phyloP scores from a whole-genome alignment of 2,797 vertebrate genomes.

The Peromyscus melanophrys region DNA sequence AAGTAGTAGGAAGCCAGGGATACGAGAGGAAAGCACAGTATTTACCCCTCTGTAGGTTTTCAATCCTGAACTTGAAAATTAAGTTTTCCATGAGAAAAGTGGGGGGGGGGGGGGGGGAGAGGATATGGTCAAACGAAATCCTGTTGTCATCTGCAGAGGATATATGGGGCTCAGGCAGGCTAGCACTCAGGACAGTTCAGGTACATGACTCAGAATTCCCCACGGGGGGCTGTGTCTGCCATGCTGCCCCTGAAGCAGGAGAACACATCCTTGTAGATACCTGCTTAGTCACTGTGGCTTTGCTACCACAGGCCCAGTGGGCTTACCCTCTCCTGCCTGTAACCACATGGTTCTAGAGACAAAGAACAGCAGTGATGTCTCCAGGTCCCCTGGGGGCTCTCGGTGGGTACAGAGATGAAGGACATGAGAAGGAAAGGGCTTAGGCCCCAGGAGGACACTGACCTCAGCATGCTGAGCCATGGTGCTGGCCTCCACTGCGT shows the following conservation, averaged over 20 bases:
- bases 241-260: not conserved
- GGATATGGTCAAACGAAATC: not conserved
- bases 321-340: not conserved
- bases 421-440: rapidly evolving
- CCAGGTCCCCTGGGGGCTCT: not conserved
- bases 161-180: not conserved
- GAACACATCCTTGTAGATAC: not conserved
- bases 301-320: not conserved
- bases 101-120: not conserved
- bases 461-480: conserved; percentile 99
- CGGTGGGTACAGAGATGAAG: not conserved
- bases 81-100: not conserved
- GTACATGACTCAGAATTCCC: not conserved
- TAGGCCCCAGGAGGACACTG: not conserved
- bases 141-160: not conserved
- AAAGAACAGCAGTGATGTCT: not conserved
- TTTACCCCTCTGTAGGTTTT: not conserved
- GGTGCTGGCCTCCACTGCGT: conserved; percentile 97
- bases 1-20: not conserved
- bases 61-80: not conserved
- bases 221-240: not conserved
- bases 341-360: not conserved
- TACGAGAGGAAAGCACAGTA: not conserved
- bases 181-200: too few species aligned
- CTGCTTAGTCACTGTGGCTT: not conserved